Conservation (phyloP, 2,888 invertebrate genomes). For the Selenia dentaria region DNA sequence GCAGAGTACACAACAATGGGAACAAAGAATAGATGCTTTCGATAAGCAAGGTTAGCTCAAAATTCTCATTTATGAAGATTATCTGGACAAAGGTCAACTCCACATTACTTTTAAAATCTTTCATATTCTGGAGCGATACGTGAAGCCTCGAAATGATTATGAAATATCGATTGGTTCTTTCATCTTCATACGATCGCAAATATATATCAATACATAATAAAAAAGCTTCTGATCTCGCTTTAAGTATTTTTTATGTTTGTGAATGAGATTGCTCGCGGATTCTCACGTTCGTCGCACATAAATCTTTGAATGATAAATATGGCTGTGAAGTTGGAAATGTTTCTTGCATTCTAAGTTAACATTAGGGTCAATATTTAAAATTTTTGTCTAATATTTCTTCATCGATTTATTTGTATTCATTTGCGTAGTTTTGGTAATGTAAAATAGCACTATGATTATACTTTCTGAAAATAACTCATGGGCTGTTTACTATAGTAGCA, state of each 20-base stretch:
- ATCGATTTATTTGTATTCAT: too few relatives aligned
- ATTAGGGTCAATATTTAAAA: too few relatives aligned
- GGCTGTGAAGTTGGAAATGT: conserved; percentile 13
- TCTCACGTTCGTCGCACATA: conserved; percentile 36
- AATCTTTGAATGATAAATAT: conserved; percentile 26
- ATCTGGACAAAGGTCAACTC: conserved; percentile 12
- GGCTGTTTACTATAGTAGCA: too few relatives aligned
- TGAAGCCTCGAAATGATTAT: conserved; percentile 6
- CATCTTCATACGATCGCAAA: conserved; percentile 6
- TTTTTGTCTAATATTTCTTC: too few relatives aligned
- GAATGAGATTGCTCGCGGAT: conserved; percentile 42
- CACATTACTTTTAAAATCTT: conserved; percentile 2
- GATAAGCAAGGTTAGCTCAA: too few relatives aligned
- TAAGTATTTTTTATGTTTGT: conserved; percentile 22
- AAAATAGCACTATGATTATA: too few relatives aligned
- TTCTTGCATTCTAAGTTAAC: conserved; percentile 3
- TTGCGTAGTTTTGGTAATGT: too few relatives aligned
- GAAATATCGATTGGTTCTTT: conserved; percentile 17
- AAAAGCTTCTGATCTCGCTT: conserved; percentile 23
- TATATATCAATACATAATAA: conserved; percentile 21
- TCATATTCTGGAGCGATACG: conserved; percentile 5
- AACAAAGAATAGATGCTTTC: too few relatives aligned
- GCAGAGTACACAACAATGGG: too few relatives aligned
- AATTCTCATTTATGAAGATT: too few relatives aligned
- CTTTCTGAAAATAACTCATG: too few relatives aligned